Evolutionary conservation across 2,888 invertebrate species (phyloP), one percentile per base, ranked within the genome.

Genomic region (Euplagia quadripunctaria): DNA sequence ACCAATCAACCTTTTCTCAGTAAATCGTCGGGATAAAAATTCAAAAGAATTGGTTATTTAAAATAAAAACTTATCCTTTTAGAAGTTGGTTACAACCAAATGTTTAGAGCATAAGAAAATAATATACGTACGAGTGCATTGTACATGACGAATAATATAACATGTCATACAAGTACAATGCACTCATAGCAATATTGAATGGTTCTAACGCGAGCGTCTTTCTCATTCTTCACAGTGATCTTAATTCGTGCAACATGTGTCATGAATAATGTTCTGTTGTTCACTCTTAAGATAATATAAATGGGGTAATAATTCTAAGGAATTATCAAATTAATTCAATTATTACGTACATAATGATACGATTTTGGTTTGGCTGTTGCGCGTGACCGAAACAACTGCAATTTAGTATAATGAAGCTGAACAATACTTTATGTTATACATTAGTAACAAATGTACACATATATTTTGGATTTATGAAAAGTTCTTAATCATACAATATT

Each of bases 311-410:
- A 82, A 81, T 82, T 80, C 78, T 76, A 73, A 78, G 78, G 78
- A 80, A 82, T 84, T 82, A 82, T 82, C 73, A 75, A 84, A 82
- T 83, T 83, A 79, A 84, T 84, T 81, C 81, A 81, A 78, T 82
- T 78, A 55, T 66, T 69, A 52, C 75, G 71, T 68, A 46, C 73
- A 79, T 78, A 81, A 84, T 81, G 70, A 82, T 78, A 79, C 80
- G 77, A 81, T 72, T 82, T 83, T 79, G 81, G 74, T 52, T 78
- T 73, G 51, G 71, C 49, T 71, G 73, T 72, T 67, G 76, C 42
- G 72, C 78, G 78, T 76, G 77, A 77, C 75, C 76, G 71, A 71
- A 79, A 85, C 78, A 75, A 74, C 79, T 78, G 74, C 81, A 80
- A 85, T 82, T 79, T 71, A 73, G 74, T 70, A 75, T 74, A 68